A percentile compares a stretch with the other conserved stretches of the same genome.
phyloP scores from a whole-genome alignment of 2,113 vertebrate species.

The Motacilla tschutschensis region DNA sequence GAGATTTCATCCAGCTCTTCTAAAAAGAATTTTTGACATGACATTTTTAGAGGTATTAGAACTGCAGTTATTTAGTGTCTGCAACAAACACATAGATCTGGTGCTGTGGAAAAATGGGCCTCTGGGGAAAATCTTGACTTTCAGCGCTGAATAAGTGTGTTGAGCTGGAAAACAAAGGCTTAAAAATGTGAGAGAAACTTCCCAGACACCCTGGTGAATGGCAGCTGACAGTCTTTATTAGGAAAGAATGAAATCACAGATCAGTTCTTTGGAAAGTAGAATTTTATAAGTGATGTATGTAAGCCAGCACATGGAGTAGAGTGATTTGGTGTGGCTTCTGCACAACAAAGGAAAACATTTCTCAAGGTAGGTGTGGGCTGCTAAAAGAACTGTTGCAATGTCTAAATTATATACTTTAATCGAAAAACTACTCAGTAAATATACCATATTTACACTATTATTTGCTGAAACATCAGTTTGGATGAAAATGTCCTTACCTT shows the following conservation, averaged over 20 bases:
- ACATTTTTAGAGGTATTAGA: conserved; percentile 26
- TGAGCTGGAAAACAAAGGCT: conserved; percentile 27
- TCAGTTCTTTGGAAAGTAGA: not conserved
- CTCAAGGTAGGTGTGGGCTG: not conserved
- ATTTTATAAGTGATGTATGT: not conserved
- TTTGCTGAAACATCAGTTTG: not conserved
- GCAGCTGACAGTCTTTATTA: not conserved
- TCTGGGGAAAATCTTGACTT: conserved; percentile 17
- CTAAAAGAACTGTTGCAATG: not conserved
- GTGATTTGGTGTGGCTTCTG: not conserved
- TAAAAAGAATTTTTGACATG: conserved; percentile 1
- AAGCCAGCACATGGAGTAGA: not conserved
- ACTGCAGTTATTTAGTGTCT: conserved; percentile 26
- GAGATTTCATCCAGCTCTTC: conserved; percentile 1
- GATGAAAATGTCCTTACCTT: not conserved
- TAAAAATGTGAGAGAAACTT: not conserved
- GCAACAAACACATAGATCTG: conserved; percentile 12
- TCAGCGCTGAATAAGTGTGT: not conserved
- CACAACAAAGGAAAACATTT: not conserved
- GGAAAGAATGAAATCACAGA: not conserved
- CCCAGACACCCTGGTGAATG: not conserved
- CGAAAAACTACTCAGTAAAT: not conserved
- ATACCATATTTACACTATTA: not conserved
- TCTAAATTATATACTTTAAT: not conserved
- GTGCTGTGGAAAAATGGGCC: not conserved